Conservation (phyloP, 2,797 vertebrate genomes). For the Manis javanica region DNA sequence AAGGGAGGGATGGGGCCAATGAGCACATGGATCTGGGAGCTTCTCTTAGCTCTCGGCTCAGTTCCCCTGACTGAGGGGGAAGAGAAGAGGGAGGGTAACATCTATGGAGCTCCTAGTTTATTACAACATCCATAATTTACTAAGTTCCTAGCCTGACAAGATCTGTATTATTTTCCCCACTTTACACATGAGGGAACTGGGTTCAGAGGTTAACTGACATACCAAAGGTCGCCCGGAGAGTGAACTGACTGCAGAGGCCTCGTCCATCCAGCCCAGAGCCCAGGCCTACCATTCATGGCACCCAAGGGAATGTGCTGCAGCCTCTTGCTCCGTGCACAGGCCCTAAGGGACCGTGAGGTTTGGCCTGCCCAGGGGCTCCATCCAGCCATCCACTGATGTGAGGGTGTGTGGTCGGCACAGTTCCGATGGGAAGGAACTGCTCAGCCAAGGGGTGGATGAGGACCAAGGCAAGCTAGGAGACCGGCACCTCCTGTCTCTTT, state of each 20-base stretch:
- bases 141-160: neutral
- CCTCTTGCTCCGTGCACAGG: neutral
- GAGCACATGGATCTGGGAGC: neutral
- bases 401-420: neutral
- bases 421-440: neutral
- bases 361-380: neutral
- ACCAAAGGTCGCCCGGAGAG: neutral
- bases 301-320: fast-evolving
- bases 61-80: neutral
- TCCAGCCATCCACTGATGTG: neutral
- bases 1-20: neutral
- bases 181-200: neutral
- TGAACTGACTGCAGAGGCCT: neutral
- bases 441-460: neutral
- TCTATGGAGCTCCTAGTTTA: neutral
- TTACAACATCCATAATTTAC: neutral
- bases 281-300: neutral
- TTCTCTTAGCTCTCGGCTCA: neutral
- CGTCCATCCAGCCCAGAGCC: neutral
- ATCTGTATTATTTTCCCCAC: neutral
- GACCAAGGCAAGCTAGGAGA: neutral
- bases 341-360: neutral
- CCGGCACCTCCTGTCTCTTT: neutral
- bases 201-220: neutral
- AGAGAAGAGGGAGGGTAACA: neutral